A percentile compares a stretch with the other conserved stretches of the same genome.
Evolutionary conservation across 2,888 invertebrate genomes (phyloP).

Genomic region (Cyclophora punctaria): DNA sequence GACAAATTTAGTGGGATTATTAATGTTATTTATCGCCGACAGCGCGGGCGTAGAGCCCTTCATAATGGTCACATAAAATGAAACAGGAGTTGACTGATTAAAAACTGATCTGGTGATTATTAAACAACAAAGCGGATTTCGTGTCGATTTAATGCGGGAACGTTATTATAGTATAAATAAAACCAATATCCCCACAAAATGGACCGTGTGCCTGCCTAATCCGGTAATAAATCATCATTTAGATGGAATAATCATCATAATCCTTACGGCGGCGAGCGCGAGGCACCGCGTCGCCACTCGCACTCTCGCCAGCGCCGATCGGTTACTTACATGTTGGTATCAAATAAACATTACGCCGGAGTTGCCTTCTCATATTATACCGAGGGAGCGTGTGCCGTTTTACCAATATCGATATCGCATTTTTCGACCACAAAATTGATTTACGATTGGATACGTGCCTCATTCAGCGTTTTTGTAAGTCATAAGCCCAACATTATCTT

Average conservation of each 20-base stretch:
- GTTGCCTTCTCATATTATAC: conserved; percentile 50
- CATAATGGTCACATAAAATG: not conserved
- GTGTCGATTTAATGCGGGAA: conserved; percentile 46
- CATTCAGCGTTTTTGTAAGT: conserved; percentile 25
- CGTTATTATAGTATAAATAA: conserved; percentile 62
- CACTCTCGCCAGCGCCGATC: conserved; percentile 16
- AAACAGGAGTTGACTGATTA: conserved; percentile 12
- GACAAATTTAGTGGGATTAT: no score
- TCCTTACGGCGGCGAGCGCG: conserved; percentile 39
- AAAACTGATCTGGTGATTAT: conserved; percentile 6
- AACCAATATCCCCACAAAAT: conserved; percentile 61
- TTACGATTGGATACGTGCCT: conserved; percentile 41
- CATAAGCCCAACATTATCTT: conserved; percentile 18
- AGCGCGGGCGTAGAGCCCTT: conserved; percentile 10
- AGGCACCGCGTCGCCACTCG: conserved; percentile 26
- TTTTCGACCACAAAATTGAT: conserved; percentile 46
- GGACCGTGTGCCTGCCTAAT: conserved; percentile 63
- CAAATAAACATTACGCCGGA: conserved; percentile 67
- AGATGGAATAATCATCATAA: conserved; percentile 70
- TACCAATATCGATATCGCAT: conserved; percentile 50
- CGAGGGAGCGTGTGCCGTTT: conserved; percentile 41
- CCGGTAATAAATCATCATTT: conserved; percentile 72
- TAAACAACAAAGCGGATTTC: conserved; percentile 50
- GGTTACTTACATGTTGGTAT: conserved; percentile 58
- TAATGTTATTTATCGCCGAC: no score